Evolutionary conservation across 1,140 invertebrate genomes (phyloP), one percentile per base, ranked within the genome.

Genomic region (Ostrea edulis): DNA sequence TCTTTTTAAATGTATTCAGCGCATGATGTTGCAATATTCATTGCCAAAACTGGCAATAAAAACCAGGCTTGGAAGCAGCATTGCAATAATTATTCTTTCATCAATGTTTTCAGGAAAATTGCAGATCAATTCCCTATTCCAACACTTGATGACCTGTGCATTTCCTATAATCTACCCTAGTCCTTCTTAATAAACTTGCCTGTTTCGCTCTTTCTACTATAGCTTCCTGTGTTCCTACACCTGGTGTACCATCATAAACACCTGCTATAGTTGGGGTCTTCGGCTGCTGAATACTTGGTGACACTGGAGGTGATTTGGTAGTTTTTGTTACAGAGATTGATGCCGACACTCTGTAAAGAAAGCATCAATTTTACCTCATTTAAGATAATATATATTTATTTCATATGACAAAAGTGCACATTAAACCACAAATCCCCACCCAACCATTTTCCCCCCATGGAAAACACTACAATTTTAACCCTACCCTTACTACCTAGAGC

Each of bases 181-280:
- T 44, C 35, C 35, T 44, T 5, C 35, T 44, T 44, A 44, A 14
- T 7, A 52, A 20, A n/a, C 82, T 62, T 92, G 96, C 96, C 95
- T 98, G 97, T 95, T 98, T 98, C 0, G 97, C 97, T 94, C 97
- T 97, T 94, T 98, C 97, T 68, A 97, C 97, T 92, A 98, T 97
- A 94, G 97, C 97, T 94, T 97, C 97, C 93, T 97, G 96, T 91
- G 95, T 93, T 90, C 94, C 95, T 92, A 95, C 92, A 89, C 94
- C 89, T 22, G 54, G 55, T 11, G 91, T 89, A 85, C 93, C 95
- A 94, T 96, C 93, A 95, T 96, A 95, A 92, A 95, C 94, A 93
- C 96, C 90, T 93, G 96, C 94, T 92, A 95, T 93, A 81, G 94
- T 93, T 90, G 95, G 94, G 35, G 89, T 91, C 55, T 90, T 84